phyloP scores from a whole-genome alignment of 2,888 invertebrate genomes.

The Dioctria rufipes region DNA sequence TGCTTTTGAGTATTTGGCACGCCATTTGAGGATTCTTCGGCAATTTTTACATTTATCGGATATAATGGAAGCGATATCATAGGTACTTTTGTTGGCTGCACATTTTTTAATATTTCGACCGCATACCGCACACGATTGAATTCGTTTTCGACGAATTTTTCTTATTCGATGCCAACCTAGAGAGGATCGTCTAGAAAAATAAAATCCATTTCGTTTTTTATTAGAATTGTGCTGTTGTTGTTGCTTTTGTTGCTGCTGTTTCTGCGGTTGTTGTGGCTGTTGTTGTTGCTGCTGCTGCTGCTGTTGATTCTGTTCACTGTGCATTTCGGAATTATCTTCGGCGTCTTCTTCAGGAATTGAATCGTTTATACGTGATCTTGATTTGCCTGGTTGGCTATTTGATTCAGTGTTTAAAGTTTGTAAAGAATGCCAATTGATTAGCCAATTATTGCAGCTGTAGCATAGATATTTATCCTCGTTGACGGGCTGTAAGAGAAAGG shows the following conservation, averaged over 20 bases:
- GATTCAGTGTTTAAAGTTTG: slow-evolving; percentile 65
- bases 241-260: background rate
- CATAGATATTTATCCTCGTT: slow-evolving; percentile 71
- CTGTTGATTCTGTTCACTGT: slow-evolving; percentile 10
- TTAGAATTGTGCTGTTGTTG: slow-evolving; percentile 19
- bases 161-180: slow-evolving; percentile 57
- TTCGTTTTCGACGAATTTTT: slow-evolving; percentile 60
- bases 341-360: slow-evolving; percentile 56
- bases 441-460: slow-evolving; percentile 71
- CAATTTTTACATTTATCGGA: slow-evolving; percentile 63
- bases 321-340: slow-evolving; percentile 42
- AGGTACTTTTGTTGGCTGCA: slow-evolving; percentile 27
- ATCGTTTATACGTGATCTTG: slow-evolving; percentile 66
- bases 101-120: slow-evolving; percentile 58
- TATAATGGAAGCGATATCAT: background rate
- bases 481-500: slow-evolving; percentile 65
- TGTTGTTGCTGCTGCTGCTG: slow-evolving; percentile 1
- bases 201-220: slow-evolving; percentile 58
- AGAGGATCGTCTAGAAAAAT: slow-evolving; percentile 58
- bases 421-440: slow-evolving; percentile 71
- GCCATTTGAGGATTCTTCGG: slow-evolving; percentile 63
- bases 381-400: slow-evolving; percentile 66
- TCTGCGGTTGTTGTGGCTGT: accelerated
- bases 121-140: slow-evolving; percentile 64
- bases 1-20: slow-evolving; percentile 60